phyloP scores from a whole-genome alignment of 2,113 vertebrate genomes.

The Xenopus borealis region DNA sequence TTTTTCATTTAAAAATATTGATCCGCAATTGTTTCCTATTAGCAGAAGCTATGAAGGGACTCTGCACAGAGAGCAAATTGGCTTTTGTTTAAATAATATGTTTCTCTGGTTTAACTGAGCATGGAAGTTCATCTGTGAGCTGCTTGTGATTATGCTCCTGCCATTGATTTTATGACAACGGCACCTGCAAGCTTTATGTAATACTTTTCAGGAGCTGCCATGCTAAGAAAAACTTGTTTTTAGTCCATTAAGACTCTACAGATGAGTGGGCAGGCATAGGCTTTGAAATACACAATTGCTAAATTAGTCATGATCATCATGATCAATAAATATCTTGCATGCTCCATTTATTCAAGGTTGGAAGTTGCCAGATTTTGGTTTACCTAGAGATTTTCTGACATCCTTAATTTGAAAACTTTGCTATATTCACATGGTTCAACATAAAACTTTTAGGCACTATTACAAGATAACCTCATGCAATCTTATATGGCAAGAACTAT shows the following conservation, averaged over 20 bases:
- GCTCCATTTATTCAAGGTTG: slow-evolving; percentile 1
- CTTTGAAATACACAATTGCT: background rate
- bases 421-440: background rate
- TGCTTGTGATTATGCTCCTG: slow-evolving; percentile 36
- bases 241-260: slow-evolving; percentile 11
- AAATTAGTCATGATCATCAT: slow-evolving; percentile 15
- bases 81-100: slow-evolving; percentile 43
- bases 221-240: slow-evolving; percentile 14
- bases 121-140: slow-evolving; percentile 46
- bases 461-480: background rate
- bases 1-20: slow-evolving; percentile 44
- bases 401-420: background rate
- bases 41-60: slow-evolving; percentile 33
- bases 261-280: slow-evolving; percentile 16
- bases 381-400: background rate
- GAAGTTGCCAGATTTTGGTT: background rate
- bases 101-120: slow-evolving; percentile 51
- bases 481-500: too few species aligned
- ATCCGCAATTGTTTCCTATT: slow-evolving; percentile 47
- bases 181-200: slow-evolving; percentile 49
- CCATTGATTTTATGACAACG: slow-evolving; percentile 57
- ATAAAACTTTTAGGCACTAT: background rate
- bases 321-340: slow-evolving; percentile 11
- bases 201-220: slow-evolving; percentile 21
- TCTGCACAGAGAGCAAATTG: slow-evolving; percentile 43